phyloP scores from a whole-genome alignment of 2,888 invertebrate species.

The Stegophylla sp. region DNA sequence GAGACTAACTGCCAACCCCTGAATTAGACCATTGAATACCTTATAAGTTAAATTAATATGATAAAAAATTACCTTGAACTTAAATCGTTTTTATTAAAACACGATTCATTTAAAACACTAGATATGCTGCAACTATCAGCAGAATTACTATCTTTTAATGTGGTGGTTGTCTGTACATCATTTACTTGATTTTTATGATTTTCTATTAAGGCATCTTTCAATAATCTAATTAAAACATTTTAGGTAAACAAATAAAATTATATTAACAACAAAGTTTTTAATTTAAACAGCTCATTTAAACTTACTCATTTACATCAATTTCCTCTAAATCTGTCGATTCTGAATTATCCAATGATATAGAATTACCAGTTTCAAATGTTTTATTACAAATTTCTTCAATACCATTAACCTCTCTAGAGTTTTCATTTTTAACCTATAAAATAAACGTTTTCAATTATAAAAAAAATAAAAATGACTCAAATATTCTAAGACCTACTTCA shows the following conservation, averaged over 20 bases:
- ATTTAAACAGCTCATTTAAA: not conserved
- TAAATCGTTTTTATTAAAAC: not conserved
- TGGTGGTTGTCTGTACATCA: not conserved
- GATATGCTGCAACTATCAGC: not conserved
- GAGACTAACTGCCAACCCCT: too few species aligned
- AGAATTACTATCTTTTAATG: not conserved
- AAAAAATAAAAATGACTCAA: not conserved
- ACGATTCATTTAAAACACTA: not conserved
- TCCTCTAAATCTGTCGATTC: conserved; percentile 13
- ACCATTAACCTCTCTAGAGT: not conserved
- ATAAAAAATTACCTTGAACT: not conserved
- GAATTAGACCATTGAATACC: too few species aligned
- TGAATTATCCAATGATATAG: not conserved
- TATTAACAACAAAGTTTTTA: not conserved
- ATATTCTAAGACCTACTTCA: conserved; percentile 5
- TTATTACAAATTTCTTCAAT: conserved; percentile 9
- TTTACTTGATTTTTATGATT: conserved; percentile 34
- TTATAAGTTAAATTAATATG: too few species aligned
- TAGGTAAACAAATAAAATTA: not conserved
- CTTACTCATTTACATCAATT: conserved; percentile 52
- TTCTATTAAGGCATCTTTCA: conserved; percentile 45
- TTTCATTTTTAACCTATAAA: not conserved
- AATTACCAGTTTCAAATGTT: not conserved
- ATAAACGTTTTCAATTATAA: not conserved
- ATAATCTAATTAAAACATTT: conserved; percentile 24